These are phyloP conservation scores for Bombyx mandarina DNA, from an alignment of 1,140 invertebrate genomes.

Conservation along the genomic window DNA sequence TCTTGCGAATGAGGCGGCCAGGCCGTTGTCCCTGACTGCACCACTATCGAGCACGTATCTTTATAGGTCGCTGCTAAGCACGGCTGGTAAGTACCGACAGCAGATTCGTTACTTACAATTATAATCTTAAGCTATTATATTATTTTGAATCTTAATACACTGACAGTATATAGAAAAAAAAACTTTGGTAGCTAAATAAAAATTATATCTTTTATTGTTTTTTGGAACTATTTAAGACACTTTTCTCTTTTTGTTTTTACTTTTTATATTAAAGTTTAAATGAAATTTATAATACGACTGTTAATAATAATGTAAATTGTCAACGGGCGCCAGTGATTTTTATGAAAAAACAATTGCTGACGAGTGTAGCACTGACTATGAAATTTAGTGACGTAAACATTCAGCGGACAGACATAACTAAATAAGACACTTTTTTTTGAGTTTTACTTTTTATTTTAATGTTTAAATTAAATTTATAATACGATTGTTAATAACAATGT, in stretches of 20 bases:
- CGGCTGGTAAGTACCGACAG: slow-evolving; percentile 29
- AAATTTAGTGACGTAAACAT: slow-evolving; percentile 43
- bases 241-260: background rate
- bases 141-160: background rate
- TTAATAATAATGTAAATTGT: no score
- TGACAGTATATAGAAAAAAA: background rate
- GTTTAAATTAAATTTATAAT: no score
- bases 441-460: background rate
- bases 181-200: no score
- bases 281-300: no score
- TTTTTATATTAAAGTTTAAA: background rate
- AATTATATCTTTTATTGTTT: background rate
- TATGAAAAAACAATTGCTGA: no score
- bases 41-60: slow-evolving; percentile 60
- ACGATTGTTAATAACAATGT: no score
- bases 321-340: no score
- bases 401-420: slow-evolving; percentile 22
- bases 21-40: slow-evolving; percentile 65
- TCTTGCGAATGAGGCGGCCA: slow-evolving; percentile 64
- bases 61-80: slow-evolving; percentile 55
- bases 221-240: background rate
- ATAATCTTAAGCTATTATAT: background rate
- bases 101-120: slow-evolving; percentile 13
- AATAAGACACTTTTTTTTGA: background rate
- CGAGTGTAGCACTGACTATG: slow-evolving; percentile 7